These are phyloP conservation scores for Pycnonotus jocosus DNA, from an alignment of 2,113 vertebrate genomes.

Conservation along the genomic window DNA sequence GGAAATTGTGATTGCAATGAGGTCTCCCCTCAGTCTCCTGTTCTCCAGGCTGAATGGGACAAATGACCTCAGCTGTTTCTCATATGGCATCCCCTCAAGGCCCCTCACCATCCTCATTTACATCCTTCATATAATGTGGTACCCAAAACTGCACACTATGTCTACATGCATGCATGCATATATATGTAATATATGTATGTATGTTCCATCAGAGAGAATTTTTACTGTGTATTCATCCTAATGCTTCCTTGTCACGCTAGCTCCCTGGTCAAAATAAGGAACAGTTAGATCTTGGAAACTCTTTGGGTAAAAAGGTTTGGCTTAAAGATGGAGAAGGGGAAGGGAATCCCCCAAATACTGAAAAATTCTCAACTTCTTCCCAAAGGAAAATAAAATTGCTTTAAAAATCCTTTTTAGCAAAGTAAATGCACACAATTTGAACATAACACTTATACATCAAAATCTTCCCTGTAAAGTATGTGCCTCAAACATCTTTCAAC, in stretches of 20 bases:
- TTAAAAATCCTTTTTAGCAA: not conserved
- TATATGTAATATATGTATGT: not conserved
- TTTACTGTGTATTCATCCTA: not conserved
- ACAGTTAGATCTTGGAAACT: not conserved
- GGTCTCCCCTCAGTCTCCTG: not conserved
- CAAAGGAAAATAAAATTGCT: not conserved
- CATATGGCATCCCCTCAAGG: too few species aligned
- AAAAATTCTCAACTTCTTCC: not conserved
- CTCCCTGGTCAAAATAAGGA: not conserved
- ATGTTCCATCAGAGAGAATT: not conserved
- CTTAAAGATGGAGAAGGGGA: not conserved
- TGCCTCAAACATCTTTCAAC: not conserved
- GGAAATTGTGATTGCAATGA: not conserved
- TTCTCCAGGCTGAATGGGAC: not conserved
- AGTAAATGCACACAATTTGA: not conserved
- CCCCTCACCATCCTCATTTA: not conserved
- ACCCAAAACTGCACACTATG: not conserved
- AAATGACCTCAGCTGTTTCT: not conserved
- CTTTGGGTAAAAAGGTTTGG: not conserved
- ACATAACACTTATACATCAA: not conserved
- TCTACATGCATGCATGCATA: fast-evolving
- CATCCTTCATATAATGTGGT: not conserved
- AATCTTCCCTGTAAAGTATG: not conserved
- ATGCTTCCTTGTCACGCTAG: not conserved
- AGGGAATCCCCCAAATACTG: fast-evolving